Evolutionary conservation across 2,888 invertebrate genomes (phyloP).

Genomic region (Xanthia icteritia): DNA sequence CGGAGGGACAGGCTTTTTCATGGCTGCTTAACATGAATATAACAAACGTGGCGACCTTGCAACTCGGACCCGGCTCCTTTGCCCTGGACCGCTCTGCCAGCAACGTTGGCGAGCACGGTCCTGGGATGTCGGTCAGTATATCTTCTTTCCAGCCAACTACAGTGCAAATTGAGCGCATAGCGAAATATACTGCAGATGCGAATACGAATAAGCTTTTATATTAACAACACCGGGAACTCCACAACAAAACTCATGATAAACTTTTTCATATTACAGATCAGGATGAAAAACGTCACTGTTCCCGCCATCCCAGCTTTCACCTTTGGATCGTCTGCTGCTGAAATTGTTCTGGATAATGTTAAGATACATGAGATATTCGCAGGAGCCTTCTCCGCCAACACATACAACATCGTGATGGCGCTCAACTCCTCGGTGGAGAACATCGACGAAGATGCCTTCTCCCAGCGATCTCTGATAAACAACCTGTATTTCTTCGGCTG

Average conservation of each 20-base stretch:
- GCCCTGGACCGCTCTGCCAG: constrained; percentile 90
- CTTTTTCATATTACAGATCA: constrained; percentile 88
- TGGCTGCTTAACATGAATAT: constrained; percentile 92
- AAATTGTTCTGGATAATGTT: constrained; percentile 88
- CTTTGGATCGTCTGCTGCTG: constrained; percentile 92
- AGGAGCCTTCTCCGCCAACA: constrained; percentile 92
- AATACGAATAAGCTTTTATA: constrained; percentile 24
- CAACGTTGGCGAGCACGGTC: constrained; percentile 92
- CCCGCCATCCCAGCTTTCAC: constrained; percentile 91
- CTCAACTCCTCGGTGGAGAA: constrained; percentile 91
- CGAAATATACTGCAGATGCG: constrained; percentile 55
- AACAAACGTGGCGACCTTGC: constrained; percentile 89
- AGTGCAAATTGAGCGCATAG: constrained; percentile 42
- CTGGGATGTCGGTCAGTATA: constrained; percentile 88
- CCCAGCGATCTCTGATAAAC: constrained; percentile 91
- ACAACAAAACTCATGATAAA: constrained; percentile 3
- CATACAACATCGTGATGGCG: constrained; percentile 91
- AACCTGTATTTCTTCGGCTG: constrained; percentile 91
- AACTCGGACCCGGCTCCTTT: constrained; percentile 91
- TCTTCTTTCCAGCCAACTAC: constrained; percentile 50
- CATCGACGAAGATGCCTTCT: constrained; percentile 92
- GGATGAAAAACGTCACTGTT: constrained; percentile 91
- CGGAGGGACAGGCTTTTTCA: constrained; percentile 92
- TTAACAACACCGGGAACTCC: not conserved
- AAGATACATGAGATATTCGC: constrained; percentile 90